Conservation (phyloP, 2,888 invertebrate species). For the Lymantria dispar region DNA sequence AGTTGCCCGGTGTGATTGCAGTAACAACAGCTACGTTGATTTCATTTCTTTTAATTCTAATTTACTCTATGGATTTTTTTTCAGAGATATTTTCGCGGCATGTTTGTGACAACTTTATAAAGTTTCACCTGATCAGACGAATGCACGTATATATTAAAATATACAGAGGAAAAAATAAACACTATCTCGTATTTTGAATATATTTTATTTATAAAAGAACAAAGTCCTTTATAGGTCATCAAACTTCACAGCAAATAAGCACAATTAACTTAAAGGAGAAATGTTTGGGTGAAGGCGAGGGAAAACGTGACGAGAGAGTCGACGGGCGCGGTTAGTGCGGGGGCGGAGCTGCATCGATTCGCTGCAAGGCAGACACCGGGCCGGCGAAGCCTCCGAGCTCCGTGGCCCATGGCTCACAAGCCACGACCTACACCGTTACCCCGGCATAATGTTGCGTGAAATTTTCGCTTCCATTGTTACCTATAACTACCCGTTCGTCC, state of each 20-base stretch:
- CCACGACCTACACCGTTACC: slow-evolving; percentile 36
- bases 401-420: slow-evolving; percentile 23
- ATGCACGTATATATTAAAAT: too few species aligned
- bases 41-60: too few species aligned
- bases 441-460: slow-evolving; percentile 77
- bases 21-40: too few species aligned
- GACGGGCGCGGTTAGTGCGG: slow-evolving; percentile 35
- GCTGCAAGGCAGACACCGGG: slow-evolving; percentile 52
- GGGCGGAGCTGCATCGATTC: slow-evolving; percentile 71
- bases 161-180: too few species aligned
- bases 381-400: slow-evolving; percentile 22
- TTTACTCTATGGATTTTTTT: too few species aligned
- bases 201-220: too few species aligned
- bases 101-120: too few species aligned
- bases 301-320: slow-evolving; percentile 42
- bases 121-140: too few species aligned
- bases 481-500: slow-evolving; percentile 50
- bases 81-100: too few species aligned
- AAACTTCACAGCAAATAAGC: neutral
- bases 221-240: neutral
- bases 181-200: too few species aligned
- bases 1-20: too few species aligned
- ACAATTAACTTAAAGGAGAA: slow-evolving; percentile 3
- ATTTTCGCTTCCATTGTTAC: slow-evolving; percentile 70
- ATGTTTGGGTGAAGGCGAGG: slow-evolving; percentile 16